Evolutionary conservation across 2,113 vertebrate species (phyloP), one percentile per base, ranked within the genome.

Genomic region (Melanostigma gelatinosum): DNA sequence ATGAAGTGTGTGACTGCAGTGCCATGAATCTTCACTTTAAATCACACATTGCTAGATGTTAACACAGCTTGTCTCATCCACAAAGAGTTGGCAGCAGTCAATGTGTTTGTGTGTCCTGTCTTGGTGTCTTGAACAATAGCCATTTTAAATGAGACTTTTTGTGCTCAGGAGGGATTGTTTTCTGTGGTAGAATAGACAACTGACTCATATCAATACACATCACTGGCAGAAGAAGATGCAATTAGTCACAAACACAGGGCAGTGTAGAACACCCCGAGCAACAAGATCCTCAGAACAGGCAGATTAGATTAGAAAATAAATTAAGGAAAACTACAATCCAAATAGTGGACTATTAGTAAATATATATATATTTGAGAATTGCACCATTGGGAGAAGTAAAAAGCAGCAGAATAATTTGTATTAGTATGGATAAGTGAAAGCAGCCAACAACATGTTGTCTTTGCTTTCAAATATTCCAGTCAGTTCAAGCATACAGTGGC

Each of bases 111-210:
- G 63, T 77, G 54, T 73, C 71, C 34, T 32, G 18, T 68, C 60
- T 57, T 27, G 4, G 20, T 55, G 54, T 52, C 54, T 48, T 24
- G 9, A 54, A 74, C 70, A 80, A 74, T 74, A 71, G 44, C 36
- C 46, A 60, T 74, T 67, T 24, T 29, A 52, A 62, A 68, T 62
- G 6, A 81, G 72, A 62, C 55, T 32, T 38, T 74, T 44, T 54
- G 64, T 22, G n/a, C 10, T 65, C 3, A 66, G 44, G 57, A 50
- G 44, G 63, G 62, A 80, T 74, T 80, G 54, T 80, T 67, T 42
- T 78, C 29, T 4, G 11, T 64, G 67, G 20, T 18, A 46, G 48
- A 63, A 71, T 12, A 63, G 46, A 55, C 16, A 1, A 44, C 20
- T 52, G 32, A 27, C n/a, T 73, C 42, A n/a, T 67, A 67, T 52